phyloP scores from a whole-genome alignment of 2,888 invertebrate genomes.

The Elysia crispata region DNA sequence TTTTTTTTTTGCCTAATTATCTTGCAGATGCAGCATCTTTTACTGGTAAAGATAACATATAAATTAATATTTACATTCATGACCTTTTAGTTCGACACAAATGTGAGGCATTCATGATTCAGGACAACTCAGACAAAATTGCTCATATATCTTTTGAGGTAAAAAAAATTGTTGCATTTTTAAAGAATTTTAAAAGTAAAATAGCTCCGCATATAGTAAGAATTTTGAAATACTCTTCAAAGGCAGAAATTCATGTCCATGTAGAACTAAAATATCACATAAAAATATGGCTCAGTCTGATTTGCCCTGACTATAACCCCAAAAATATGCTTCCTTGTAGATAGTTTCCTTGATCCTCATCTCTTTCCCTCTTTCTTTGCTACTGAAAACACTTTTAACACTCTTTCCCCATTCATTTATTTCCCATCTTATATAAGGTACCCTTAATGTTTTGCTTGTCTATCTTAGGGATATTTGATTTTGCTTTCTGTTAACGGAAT shows the following conservation, averaged over 20 bases:
- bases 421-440: neutral
- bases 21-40: constrained; percentile 51
- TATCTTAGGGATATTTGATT: neutral
- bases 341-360: neutral
- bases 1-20: neutral
- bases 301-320: neutral
- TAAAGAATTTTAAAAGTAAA: too few relatives aligned
- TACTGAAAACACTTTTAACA: neutral
- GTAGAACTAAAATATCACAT: too few relatives aligned
- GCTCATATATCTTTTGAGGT: neutral
- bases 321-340: neutral
- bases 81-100: too few relatives aligned
- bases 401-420: too few relatives aligned
- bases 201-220: too few relatives aligned
- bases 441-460: neutral
- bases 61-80: neutral
- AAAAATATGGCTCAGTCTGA: neutral
- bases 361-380: too few relatives aligned
- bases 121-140: neutral
- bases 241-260: too few relatives aligned
- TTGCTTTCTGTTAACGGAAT: constrained; percentile 12
- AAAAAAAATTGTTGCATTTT: too few relatives aligned
- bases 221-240: too few relatives aligned
- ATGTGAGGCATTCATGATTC: too few relatives aligned
- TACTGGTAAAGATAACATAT: constrained; percentile 45